Base-by-base conservation (phyloP, 2,113 vertebrate species). In the Myiagra hebetior region DNA sequence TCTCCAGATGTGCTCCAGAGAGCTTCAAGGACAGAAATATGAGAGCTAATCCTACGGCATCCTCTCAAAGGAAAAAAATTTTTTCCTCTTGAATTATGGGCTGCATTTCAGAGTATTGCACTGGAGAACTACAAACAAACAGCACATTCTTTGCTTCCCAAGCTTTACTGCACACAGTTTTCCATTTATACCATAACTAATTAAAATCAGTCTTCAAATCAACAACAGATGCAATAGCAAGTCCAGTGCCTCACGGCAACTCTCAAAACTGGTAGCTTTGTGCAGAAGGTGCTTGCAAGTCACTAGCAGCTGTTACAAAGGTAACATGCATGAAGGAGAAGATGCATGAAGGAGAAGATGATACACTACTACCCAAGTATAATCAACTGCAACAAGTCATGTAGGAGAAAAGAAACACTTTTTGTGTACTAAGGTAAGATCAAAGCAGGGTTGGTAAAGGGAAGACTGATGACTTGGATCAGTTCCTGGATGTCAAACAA, bases 181-280 rank as follows among this genome's bases (percentile, higher is more conserved):
- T 94, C 94, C 91, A 96, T 96, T 94, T 97, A 87, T 94, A 95
- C 77, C 30, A 72, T 95, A 97, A 93, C 89, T 97, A 97, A 97
- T 96, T 96, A 95, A 97, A 97, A 96, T 76, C 69, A 94, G 72
- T 87, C 92, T 95, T 96, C 93, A 97, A 95, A 96, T 91, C 83
- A 92, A 93, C 74, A 95, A 87, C 96, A 97, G 95, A 93, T 96
- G 83, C 37, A 86, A 52, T 55, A 72, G 57, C 89, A 94, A 77
- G 88, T 90, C 81, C 19, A 55, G 56, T 42, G 90, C 77, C 91
- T 79, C 44, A 92, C 1, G 9, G 63, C 59, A 87, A 87, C 46
- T 81, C 59, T 73, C 44, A 92, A 82, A 93, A 88, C 56, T 31
- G 84, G 68, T 9, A 84, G 78, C 59, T 97, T 91, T 84, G 56